Base-by-base conservation (phyloP, 2,797 vertebrate species). In the Peromyscus attwateri region DNA sequence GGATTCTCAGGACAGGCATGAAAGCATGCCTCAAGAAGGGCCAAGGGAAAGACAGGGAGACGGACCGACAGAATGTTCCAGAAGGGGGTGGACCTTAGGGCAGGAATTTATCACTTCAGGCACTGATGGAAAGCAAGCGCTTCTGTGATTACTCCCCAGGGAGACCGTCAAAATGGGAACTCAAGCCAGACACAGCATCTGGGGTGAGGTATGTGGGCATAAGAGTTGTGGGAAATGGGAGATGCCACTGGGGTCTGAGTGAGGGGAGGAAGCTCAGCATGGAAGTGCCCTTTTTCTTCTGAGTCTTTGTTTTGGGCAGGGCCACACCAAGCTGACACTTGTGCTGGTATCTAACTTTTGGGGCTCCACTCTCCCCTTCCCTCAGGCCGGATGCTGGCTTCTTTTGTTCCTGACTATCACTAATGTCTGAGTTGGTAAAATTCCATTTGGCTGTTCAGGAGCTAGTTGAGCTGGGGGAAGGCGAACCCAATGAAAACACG, bases 361-460 rank as follows among this genome's bases (percentile, higher is more conserved):
- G 96, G 89, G 49, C 81, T 27, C 17, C 17, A 57, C 8, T 21
- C 34, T n/a, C 46, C 55, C 2, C 76, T 85, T 87, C 60, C 70
- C 43, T 94, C 64, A 66, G 96, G 95, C 60, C 1, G 1, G 43
- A 52, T 11, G n/a, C 75, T 96, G 52, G 0, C 27, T 81, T 49
- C 57, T 81, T 93, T 73, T 70, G 66, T 84, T 90, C 73, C 92
- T 90, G 97, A 91, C 89, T 96, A 94, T 81, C 1, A 6, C 87
- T 17, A n/a, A 87, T 13, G 64, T 81, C 37, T 37, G 88, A 85
- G 55, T 92, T 94, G 93, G 97, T 95, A 95, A 96, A 96, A 97
- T 97, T 96, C 97, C 97, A 97, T 68, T 52, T 90, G 95, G 95
- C 93, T 97, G 89, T 52, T 83, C 1, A 46, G 89, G 96, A 95